Conservation (phyloP, 2,113 vertebrate genomes). For the Bos indicus region DNA sequence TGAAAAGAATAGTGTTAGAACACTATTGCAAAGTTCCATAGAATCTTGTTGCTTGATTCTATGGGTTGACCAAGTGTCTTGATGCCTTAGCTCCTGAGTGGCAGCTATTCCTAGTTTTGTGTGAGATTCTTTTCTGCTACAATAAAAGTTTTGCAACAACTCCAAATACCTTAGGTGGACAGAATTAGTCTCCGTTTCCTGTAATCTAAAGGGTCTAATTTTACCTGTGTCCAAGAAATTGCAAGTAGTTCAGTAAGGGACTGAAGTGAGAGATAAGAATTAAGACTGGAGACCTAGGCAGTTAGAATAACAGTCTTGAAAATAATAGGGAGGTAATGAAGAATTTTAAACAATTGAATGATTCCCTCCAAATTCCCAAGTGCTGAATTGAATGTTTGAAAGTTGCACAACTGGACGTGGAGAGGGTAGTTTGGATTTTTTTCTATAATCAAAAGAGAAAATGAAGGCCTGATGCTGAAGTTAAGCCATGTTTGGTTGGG, state of each 20-base stretch:
- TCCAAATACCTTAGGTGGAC: background rate
- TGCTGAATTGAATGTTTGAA: background rate
- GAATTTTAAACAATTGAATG: background rate
- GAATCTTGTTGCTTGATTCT: background rate
- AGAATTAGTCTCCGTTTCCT: background rate
- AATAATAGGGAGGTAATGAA: background rate
- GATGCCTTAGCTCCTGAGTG: background rate
- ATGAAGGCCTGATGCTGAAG: background rate
- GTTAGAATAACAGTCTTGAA: background rate
- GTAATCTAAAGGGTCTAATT: background rate
- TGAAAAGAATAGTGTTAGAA: background rate
- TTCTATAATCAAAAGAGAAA: background rate
- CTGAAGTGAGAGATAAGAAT: background rate
- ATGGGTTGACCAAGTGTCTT: background rate
- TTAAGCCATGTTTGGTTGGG: background rate
- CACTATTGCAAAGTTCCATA: background rate
- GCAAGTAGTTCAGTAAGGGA: background rate
- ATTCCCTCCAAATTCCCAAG: background rate
- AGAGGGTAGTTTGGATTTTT: background rate
- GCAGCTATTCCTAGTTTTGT: background rate
- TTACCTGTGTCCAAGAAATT: background rate
- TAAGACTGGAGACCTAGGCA: background rate
- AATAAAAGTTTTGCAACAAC: background rate
- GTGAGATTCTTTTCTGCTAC: background rate
- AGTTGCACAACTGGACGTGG: background rate